Base-by-base conservation (phyloP, 2,797 vertebrate genomes). In the Numenius phaeopus region DNA sequence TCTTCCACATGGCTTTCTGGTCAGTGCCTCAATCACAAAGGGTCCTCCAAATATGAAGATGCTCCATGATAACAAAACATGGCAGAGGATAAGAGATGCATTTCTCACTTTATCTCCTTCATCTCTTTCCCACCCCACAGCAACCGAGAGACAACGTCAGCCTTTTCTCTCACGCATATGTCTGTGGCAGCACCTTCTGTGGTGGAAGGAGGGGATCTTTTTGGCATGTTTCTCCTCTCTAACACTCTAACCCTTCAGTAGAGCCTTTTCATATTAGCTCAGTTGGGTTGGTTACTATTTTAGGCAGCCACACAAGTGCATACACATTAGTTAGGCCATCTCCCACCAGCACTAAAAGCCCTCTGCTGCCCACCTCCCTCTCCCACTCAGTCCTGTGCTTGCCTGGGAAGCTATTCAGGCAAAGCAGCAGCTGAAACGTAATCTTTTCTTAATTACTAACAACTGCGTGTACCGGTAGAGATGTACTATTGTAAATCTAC, bases 391-490 rank as follows among this genome's bases (percentile, higher is more conserved):
- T 78, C 85, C 66, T 90, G 66, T 4, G 6, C 47, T 95, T 91
- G 65, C 81, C 66, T 89, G 52, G 29, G 82, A 91, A 95, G 69
- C 22, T 90, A 46, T 55, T 76, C 16, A 66, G 90, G 80, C 59
- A 94, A 78, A 91, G 55, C 61, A 88, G 75, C 83, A 93, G 39
- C 42, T 61, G 92, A 96, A 95, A 95, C 1, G 0, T 66, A 89
- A 94, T 84, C 21, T 92, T 81, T 92, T 77, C 77, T 92, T 95
- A 83, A 95, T 94, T 96, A 75, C 77, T 57, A 88, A 50, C 46
- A 81, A 82, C 62, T 54, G n/a, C 3, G 1, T 72, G 65, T 88
- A 66, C 69, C 39, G 40, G 32, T 37, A 32, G 57, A 94, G 54
- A 83, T 76, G 14, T 39, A 44, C 42, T 69, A 47, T 54, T 90